Percentiles rank a stretch among this genome's conserved stretches.
Evolutionary conservation across 2,888 invertebrate genomes (phyloP).

Genomic region (Rotaria socialis): DNA sequence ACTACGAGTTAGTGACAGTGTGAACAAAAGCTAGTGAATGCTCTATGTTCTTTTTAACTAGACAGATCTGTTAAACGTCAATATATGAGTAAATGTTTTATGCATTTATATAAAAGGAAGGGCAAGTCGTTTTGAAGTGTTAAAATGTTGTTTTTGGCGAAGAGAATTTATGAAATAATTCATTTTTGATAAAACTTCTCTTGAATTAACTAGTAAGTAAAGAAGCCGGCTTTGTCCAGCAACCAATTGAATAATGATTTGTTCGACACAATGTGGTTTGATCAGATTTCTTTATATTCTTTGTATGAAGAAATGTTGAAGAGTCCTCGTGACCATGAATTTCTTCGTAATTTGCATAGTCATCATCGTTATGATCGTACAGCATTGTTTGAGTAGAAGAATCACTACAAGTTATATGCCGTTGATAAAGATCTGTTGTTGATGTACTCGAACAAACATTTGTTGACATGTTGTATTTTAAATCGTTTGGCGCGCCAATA

Average conservation of each 20-base stretch:
- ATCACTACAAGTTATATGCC: not conserved
- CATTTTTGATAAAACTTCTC: not conserved
- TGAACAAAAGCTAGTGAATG: too few species aligned
- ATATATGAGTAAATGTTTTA: too few species aligned
- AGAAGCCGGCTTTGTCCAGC: conserved; percentile 11
- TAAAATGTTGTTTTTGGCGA: too few species aligned
- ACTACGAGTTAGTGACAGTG: too few species aligned
- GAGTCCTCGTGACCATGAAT: not conserved
- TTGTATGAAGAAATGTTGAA: too few species aligned
- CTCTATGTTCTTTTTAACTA: too few species aligned
- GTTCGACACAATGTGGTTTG: not conserved
- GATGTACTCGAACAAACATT: not conserved
- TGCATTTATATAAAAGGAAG: too few species aligned
- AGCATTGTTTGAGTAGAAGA: not conserved
- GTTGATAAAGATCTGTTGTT: not conserved
- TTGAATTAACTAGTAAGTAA: not conserved
- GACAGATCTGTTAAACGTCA: too few species aligned
- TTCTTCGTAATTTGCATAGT: not conserved
- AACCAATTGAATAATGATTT: not conserved
- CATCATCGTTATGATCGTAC: not conserved
- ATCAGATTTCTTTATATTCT: not conserved
- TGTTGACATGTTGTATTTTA: not conserved
- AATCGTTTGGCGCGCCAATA: not conserved
- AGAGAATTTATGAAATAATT: too few species aligned
- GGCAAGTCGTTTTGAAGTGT: too few species aligned